Conservation (phyloP, 2,113 vertebrate species). For the Planiliza haematocheilus region DNA sequence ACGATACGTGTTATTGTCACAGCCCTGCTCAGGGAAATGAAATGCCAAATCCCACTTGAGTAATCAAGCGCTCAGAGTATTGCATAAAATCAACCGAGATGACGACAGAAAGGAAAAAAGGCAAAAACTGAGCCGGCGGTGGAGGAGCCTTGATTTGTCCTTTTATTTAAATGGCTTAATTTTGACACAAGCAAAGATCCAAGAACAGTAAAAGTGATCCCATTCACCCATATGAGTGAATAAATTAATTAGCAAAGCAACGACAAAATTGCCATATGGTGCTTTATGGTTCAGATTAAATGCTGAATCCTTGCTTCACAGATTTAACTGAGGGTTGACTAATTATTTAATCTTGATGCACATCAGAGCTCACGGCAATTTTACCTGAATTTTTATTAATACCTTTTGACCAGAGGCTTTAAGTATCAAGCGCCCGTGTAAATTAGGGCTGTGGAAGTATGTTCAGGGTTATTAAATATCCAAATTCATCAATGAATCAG, state of each 20-base stretch:
- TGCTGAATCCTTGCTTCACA: conserved; percentile 1
- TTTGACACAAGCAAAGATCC: conserved; percentile 5
- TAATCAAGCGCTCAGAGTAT: conserved; percentile 62
- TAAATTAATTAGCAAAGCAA: neutral
- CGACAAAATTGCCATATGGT: neutral
- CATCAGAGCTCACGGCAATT: neutral
- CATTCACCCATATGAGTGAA: conserved; percentile 15
- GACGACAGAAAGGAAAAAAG: neutral
- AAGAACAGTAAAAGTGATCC: neutral
- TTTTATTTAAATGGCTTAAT: conserved; percentile 9
- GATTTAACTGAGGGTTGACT: conserved; percentile 10
- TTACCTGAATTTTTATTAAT: neutral
- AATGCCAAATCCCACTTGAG: conserved; percentile 67
- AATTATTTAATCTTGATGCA: neutral
- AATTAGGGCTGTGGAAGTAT: too few species aligned
- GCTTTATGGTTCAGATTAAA: neutral
- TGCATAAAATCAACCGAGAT: conserved; percentile 46
- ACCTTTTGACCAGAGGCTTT: neutral
- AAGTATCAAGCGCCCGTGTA: too few species aligned
- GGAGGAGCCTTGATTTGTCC: conserved; percentile 47
- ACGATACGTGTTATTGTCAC: conserved; percentile 20
- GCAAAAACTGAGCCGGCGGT: conserved; percentile 16
- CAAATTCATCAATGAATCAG: too few species aligned
- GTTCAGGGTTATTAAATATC: too few species aligned
- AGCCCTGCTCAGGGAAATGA: conserved; percentile 16